Evolutionary conservation across 2,888 invertebrate species (phyloP).

Genomic region (Trissolcus brochymenae): DNA sequence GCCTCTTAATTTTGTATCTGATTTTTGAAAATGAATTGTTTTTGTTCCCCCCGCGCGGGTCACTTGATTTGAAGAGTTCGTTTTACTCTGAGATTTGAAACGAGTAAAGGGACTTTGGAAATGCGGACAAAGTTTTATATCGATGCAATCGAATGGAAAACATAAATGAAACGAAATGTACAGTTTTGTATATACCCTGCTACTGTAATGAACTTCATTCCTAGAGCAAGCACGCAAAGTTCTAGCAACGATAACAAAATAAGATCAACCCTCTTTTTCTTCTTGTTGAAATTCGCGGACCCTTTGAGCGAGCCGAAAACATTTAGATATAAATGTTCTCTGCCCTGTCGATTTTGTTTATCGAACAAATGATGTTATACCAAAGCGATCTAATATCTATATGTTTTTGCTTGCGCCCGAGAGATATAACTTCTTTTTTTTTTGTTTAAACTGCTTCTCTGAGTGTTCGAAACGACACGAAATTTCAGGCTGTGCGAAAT

Average conservation of each 20-base stretch:
- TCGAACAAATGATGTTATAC: not conserved
- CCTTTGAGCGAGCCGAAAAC: not conserved
- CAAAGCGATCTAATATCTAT: not conserved
- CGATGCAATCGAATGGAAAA: slow-evolving; percentile 42
- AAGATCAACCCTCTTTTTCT: not conserved
- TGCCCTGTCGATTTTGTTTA: not conserved
- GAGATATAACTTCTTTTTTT: not conserved
- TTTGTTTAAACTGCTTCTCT: slow-evolving; percentile 30
- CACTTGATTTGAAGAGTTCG: too few relatives aligned
- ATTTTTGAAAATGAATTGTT: not conserved
- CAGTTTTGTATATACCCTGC: slow-evolving; percentile 65
- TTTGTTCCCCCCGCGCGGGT: not conserved
- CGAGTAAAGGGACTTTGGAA: not conserved
- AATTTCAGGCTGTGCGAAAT: slow-evolving; percentile 58
- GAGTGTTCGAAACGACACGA: slow-evolving; percentile 36
- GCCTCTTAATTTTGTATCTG: slow-evolving; percentile 16
- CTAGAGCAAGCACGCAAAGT: slow-evolving; percentile 4
- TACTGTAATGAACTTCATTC: slow-evolving; percentile 1
- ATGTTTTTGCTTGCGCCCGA: slow-evolving; percentile 2
- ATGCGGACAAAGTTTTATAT: slow-evolving; percentile 13
- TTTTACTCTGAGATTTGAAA: too few relatives aligned
- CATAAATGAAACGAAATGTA: slow-evolving; percentile 6
- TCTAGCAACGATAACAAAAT: not conserved
- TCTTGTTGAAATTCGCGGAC: not conserved
- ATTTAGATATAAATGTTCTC: not conserved